Conservation (phyloP, 2,888 invertebrate species). For the Spodoptera picta region DNA sequence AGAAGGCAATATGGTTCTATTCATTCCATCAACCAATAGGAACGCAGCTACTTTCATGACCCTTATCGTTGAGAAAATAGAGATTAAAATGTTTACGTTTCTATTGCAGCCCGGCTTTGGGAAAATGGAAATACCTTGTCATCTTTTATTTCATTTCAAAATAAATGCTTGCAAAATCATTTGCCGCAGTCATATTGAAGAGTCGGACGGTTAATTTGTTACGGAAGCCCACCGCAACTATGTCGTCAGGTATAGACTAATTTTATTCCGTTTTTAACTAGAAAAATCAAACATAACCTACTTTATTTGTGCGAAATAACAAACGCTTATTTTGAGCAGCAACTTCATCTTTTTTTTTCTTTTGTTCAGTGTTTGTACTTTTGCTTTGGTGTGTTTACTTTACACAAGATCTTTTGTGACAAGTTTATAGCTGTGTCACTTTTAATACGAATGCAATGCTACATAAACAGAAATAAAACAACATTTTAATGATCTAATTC, state of each 20-base stretch:
- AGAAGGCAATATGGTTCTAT: slow-evolving; percentile 47
- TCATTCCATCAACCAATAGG: slow-evolving; percentile 7
- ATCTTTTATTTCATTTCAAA: slow-evolving; percentile 50
- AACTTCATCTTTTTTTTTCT: neutral
- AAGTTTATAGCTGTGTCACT: slow-evolving; percentile 34
- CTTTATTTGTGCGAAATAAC: neutral
- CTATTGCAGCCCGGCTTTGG: slow-evolving; percentile 31
- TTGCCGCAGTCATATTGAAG: slow-evolving; percentile 61
- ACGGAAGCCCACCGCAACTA: slow-evolving; percentile 62
- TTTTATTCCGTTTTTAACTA: slow-evolving; percentile 10
- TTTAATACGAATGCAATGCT: slow-evolving; percentile 4
- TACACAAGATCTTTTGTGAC: neutral
- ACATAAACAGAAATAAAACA: slow-evolving; percentile 6
- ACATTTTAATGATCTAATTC: neutral
- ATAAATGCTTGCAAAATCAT: slow-evolving; percentile 72
- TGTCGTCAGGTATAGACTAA: slow-evolving; percentile 67
- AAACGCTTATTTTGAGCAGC: neutral
- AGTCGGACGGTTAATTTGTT: slow-evolving; percentile 57
- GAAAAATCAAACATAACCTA: slow-evolving; percentile 40
- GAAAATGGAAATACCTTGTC: slow-evolving; percentile 40
- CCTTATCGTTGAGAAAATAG: slow-evolving; percentile 17
- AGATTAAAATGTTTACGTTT: slow-evolving; percentile 28
- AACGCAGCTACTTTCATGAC: slow-evolving; percentile 24
- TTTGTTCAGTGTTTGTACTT: neutral
- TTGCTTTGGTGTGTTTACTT: neutral